Conservation (phyloP, 2,797 vertebrate species). For the Masticophis lateralis region DNA sequence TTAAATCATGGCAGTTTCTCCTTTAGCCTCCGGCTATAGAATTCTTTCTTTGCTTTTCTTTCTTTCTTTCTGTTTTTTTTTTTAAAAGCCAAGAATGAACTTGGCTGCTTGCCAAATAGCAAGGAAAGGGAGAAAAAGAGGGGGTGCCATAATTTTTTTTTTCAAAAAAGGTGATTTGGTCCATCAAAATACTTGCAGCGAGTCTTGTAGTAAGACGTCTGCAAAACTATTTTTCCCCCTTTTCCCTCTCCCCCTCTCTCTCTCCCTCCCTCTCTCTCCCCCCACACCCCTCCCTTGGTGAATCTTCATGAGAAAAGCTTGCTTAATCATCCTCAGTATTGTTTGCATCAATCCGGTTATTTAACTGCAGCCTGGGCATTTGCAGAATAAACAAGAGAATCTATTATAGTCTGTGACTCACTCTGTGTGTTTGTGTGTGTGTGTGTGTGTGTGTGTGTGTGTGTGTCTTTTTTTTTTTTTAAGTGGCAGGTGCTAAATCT, state of each 20-base stretch:
- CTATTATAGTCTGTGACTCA: slow-evolving; percentile 69
- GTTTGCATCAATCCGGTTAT: slow-evolving; percentile 80
- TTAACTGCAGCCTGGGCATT: slow-evolving; percentile 82
- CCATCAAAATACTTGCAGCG: slow-evolving; percentile 79
- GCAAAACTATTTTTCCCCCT: slow-evolving; percentile 76
- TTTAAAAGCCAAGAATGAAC: slow-evolving; percentile 80
- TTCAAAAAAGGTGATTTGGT: slow-evolving; percentile 72
- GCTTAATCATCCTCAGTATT: slow-evolving; percentile 79
- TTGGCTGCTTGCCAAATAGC: slow-evolving; percentile 77
- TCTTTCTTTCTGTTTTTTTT: slow-evolving; percentile 76
- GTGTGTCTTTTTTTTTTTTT: slow-evolving; percentile 68
- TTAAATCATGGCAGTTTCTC: slow-evolving; percentile 85
- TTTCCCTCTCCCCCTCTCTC: slow-evolving; percentile 51
- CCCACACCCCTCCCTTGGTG: slow-evolving; percentile 53
- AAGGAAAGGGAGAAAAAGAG: neutral
- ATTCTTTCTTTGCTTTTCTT: slow-evolving; percentile 79
- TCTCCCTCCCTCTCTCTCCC: slow-evolving; percentile 42
- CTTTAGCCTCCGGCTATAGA: slow-evolving; percentile 83
- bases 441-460: neutral
- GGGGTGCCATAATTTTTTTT: neutral
- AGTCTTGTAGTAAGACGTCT: slow-evolving; percentile 80
- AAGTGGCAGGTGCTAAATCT: slow-evolving; percentile 91
- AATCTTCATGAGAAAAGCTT: slow-evolving; percentile 82
- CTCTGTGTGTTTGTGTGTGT: too few species aligned
- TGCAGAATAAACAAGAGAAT: slow-evolving; percentile 84